Evolutionary conservation across 2,888 invertebrate species (phyloP), one percentile per base, ranked within the genome.

Genomic region (Eristalis pertinax): DNA sequence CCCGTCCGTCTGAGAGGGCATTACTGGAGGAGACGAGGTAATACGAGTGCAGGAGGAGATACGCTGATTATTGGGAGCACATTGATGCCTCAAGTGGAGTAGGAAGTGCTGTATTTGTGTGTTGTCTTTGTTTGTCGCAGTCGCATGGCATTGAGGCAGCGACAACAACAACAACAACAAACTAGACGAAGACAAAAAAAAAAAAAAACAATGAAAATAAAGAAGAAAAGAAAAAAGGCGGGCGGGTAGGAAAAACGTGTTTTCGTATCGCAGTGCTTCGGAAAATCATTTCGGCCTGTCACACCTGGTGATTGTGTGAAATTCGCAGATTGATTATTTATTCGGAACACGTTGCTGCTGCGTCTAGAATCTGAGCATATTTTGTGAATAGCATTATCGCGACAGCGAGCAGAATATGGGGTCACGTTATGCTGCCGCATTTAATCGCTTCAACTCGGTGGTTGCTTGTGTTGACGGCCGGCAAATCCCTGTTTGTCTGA

Each of bases 171-270:
- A 62, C 32, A 32, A 32, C 32, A 32, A 32, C 32, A 8, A 8
- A 10, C 41, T 15, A 38, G 15, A 32, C n/a, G n/a, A n/a, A n/a
- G n/a, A n/a, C n/a, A n/a, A n/a, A n/a, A 56, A 50, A 56, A 43
- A 50, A 58, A 56, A 70, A 62, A 43, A n/a, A 64, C 50, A 56
- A 70, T n/a, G 19, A 50, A 50, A 19, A 50, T 19, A 60, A 63
- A 86, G 26, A 63, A 86, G 79, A 81, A 82, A 82, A 82, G 79
- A 83, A 81, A 82, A 82, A 82, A 83, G 83, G 86, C 86, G 83
- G 82, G 78, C 86, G 63, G 26, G 3, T n/a, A 11, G 65, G 60
- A 58, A 70, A 78, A 86, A 83, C 82, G 78, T 83, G 86, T 82
- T 82, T 38, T 58, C 24, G n/a, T n/a, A 60, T 38, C 58, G 15